Conservation (phyloP, 1,140 invertebrate genomes). For the Bombus fervidus region DNA sequence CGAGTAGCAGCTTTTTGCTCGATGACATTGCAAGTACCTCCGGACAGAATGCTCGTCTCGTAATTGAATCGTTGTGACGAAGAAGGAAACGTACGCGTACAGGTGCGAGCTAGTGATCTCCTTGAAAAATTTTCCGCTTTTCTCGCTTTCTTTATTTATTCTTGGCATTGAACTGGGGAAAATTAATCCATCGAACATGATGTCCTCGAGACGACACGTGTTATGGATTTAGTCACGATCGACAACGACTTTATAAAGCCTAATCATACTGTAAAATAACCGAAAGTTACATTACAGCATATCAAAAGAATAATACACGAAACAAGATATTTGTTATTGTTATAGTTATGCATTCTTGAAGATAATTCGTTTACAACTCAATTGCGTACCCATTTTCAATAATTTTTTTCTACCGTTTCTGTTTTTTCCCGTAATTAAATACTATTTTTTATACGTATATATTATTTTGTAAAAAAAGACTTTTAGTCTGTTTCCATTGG, state of each 20-base stretch:
- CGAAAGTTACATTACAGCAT: not conserved
- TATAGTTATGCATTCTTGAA: not conserved
- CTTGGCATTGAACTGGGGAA: not conserved
- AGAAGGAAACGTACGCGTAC: not conserved
- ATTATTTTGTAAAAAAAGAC: not conserved
- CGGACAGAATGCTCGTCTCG: conserved; percentile 13
- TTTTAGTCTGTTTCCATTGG: not conserved
- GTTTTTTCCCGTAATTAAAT: not conserved
- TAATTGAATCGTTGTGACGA: conserved; percentile 50
- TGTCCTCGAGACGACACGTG: conserved; percentile 35
- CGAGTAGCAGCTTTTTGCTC: conserved; percentile 7
- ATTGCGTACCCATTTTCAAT: not conserved
- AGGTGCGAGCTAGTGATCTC: not conserved
- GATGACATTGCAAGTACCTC: conserved; percentile 5
- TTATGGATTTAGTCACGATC: conserved; percentile 18
- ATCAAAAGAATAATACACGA: not conserved
- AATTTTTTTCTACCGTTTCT: not conserved
- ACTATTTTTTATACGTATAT: not conserved
- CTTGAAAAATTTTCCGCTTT: conserved; percentile 32
- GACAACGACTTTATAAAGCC: conserved; percentile 1
- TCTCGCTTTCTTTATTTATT: conserved; percentile 9
- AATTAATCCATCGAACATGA: conserved; percentile 40
- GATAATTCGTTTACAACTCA: not conserved
- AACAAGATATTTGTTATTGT: not conserved
- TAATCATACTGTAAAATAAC: not conserved